Conservation (phyloP, 2,113 vertebrate species). For the Laticauda colubrina region DNA sequence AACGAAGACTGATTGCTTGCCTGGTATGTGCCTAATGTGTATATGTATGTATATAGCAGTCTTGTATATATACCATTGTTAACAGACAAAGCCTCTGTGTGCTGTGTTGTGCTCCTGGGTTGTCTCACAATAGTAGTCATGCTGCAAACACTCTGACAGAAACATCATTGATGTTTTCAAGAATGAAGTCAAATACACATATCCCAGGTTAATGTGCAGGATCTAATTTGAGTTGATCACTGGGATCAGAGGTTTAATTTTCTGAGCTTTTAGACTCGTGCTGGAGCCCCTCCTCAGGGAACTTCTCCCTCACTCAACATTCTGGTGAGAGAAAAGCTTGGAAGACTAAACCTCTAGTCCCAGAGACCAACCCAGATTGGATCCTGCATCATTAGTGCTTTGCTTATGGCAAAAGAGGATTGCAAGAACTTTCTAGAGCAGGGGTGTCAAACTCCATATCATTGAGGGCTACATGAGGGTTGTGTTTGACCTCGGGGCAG, state of each 20-base stretch:
- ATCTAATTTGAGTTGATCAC: background rate
- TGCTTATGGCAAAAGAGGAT: background rate
- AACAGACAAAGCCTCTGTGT: no score
- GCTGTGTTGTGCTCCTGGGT: no score
- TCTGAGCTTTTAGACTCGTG: background rate
- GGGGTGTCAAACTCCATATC: no score
- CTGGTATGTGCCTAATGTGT: no score
- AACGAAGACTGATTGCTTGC: no score
- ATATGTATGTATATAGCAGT: no score
- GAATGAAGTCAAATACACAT: background rate
- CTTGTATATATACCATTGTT: no score
- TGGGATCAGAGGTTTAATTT: background rate
- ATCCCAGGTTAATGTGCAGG: background rate
- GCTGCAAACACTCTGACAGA: no score
- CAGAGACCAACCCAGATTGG: background rate
- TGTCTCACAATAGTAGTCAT: no score
- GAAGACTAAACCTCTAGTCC: background rate
- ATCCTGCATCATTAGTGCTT: background rate
- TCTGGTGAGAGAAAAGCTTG: background rate
- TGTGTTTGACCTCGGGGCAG: no score
- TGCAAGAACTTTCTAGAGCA: background rate
- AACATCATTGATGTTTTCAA: background rate
- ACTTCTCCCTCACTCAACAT: background rate
- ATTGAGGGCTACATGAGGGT: no score
- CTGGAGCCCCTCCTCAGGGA: background rate